Base-by-base conservation (phyloP, 1,140 invertebrate species). In the Hycleus cichorii region DNA sequence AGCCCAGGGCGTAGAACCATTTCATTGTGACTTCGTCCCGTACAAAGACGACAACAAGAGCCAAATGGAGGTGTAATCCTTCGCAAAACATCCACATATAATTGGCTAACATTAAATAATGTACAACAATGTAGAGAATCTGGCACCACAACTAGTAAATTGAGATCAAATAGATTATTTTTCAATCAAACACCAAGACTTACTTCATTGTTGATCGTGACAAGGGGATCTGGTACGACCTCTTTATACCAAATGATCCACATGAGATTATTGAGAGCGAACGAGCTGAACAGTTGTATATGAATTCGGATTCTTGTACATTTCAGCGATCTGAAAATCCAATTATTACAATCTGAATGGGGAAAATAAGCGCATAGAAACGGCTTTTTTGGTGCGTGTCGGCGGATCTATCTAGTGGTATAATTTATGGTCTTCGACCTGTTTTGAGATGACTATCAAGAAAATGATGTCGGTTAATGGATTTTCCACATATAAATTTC, bases 51-150 rank as follows among this genome's bases (percentile, higher is more conserved):
- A 81, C 76, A 9, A 93, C 90, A 0, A 96, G 80, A 2, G 93
- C 76, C 0, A 92, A 87, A 71, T 94, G 91, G 2, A 96, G 78
- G 73, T 95, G 93, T 9, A 96, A 79, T 0, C 91, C 91, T 75
- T 93, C 90, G 67, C 88, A 90, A 62, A 93, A 83, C 88, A 91
- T 92, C 93, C 93, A 96, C 64, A 90, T 86, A 74, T 95, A 95
- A 75, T 91, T 94, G 49, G 88, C 86, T 43, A 93, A 75, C 72
- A 95, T 82, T 66, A 91, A 89, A 72, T 94, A 95, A 64, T 93
- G 86, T 0, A 88, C 81, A 7, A 91, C 61, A 4, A 93, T 75
- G 71, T 95, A 89, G 0, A 94, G 72, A 0, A 82, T 67, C 68
- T 88, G 87, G 70, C 93, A 96, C 76, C 83, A 85, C 10, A 82